Conservation (phyloP, 1,140 invertebrate species). For the Aphis gossypii region DNA sequence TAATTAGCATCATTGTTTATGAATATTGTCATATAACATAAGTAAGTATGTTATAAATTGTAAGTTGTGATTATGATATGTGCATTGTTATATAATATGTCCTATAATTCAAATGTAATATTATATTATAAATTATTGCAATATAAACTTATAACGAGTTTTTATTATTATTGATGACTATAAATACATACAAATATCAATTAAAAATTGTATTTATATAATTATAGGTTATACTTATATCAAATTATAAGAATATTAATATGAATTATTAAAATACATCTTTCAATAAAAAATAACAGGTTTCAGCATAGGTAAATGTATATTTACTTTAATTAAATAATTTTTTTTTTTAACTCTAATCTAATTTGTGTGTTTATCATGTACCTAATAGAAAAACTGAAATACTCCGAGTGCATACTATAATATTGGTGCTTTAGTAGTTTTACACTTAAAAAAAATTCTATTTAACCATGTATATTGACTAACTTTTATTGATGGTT, state of each 20-base stretch:
- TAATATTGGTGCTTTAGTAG: neutral
- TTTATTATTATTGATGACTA: neutral
- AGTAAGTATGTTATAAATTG: neutral
- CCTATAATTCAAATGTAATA: neutral
- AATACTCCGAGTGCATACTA: neutral
- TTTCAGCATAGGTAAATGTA: no score
- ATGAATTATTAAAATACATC: no score
- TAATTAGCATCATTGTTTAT: neutral
- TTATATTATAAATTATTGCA: neutral
- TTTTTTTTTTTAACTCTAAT: neutral
- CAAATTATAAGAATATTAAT: neutral
- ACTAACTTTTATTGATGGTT: neutral
- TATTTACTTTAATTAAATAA: neutral
- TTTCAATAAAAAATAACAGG: neutral
- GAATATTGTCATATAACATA: neutral
- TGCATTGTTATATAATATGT: neutral
- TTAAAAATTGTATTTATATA: no score
- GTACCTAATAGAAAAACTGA: neutral
- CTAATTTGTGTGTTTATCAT: no score
- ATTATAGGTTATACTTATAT: neutral
- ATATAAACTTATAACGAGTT: neutral
- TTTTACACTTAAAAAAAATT: neutral
- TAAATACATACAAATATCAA: no score
- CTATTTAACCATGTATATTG: neutral
- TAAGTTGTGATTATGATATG: neutral